Evolutionary conservation across 2,113 vertebrate species (phyloP).

Genomic region (Sander vitreus): DNA sequence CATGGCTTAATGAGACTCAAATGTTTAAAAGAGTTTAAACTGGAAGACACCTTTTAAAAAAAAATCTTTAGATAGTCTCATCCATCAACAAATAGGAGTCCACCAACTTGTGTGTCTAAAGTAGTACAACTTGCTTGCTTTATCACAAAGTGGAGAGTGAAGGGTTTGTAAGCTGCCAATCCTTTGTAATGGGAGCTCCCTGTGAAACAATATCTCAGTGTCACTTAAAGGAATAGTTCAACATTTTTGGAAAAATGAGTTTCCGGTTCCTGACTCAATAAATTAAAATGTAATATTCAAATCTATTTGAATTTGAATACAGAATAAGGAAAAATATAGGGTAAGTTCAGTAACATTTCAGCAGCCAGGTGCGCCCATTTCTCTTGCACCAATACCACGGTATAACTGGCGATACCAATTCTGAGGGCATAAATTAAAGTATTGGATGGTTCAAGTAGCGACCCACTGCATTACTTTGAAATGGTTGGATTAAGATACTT

Average conservation of each 20-base stretch:
- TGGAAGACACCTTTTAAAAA: slow-evolving; percentile 46
- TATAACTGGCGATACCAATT: slow-evolving; percentile 1
- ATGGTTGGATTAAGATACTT: not conserved
- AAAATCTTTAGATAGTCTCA: slow-evolving; percentile 47
- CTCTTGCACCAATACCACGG: not conserved
- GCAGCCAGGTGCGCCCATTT: not conserved
- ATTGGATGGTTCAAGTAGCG: not conserved
- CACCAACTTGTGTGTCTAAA: slow-evolving; percentile 40
- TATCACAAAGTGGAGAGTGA: slow-evolving; percentile 49
- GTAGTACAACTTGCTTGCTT: slow-evolving; percentile 35
- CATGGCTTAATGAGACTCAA: slow-evolving; percentile 41
- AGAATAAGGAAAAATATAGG: slow-evolving; percentile 10
- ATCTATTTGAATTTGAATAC: slow-evolving; percentile 10
- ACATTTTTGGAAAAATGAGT: slow-evolving; percentile 6
- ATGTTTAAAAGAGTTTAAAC: slow-evolving; percentile 18
- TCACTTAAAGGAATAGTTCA: slow-evolving; percentile 10
- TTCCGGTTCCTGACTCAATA: not conserved
- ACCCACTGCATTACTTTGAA: not conserved
- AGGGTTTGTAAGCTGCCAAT: slow-evolving; percentile 35
- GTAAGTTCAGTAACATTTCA: slow-evolving; percentile 5
- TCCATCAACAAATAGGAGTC: slow-evolving; percentile 47
- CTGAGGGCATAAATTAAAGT: slow-evolving; percentile 1
- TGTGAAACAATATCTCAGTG: slow-evolving; percentile 31
- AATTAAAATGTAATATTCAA: slow-evolving; percentile 14
- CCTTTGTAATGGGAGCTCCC: slow-evolving; percentile 13